phyloP scores from a whole-genome alignment of 2,797 vertebrate genomes.

The Pangasius mekongensis region DNA sequence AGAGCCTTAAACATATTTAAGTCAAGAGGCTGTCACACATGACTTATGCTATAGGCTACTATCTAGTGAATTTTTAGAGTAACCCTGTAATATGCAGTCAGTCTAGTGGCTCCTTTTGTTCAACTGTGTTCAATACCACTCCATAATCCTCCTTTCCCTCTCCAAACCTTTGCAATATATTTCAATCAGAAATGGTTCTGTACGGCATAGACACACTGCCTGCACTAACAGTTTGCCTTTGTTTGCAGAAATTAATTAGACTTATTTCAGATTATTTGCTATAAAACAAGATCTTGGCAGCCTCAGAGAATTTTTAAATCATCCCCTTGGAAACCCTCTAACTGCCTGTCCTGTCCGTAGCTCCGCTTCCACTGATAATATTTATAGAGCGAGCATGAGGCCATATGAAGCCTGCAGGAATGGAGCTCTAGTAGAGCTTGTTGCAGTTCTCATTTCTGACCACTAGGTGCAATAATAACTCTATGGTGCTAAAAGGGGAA shows the following conservation, averaged over 20 bases:
- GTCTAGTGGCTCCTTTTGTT: neutral
- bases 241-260: neutral
- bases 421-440: neutral
- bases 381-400: neutral
- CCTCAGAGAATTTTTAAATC: neutral
- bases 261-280: neutral
- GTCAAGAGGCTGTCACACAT: neutral
- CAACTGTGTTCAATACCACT: neutral
- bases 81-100: neutral
- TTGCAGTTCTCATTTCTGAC: slow-evolving; percentile 3
- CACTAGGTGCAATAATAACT: neutral
- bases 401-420: neutral
- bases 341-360: neutral
- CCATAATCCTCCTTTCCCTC: neutral
- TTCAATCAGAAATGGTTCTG: neutral
- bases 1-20: neutral
- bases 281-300: neutral
- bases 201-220: neutral
- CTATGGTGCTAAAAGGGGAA: neutral
- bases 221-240: neutral
- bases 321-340: neutral
- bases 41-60: neutral
- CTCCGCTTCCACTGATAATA: neutral
- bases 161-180: neutral
- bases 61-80: too few species aligned